Conservation (phyloP, 1,140 invertebrate genomes). For the Lasaia peninsularis region DNA sequence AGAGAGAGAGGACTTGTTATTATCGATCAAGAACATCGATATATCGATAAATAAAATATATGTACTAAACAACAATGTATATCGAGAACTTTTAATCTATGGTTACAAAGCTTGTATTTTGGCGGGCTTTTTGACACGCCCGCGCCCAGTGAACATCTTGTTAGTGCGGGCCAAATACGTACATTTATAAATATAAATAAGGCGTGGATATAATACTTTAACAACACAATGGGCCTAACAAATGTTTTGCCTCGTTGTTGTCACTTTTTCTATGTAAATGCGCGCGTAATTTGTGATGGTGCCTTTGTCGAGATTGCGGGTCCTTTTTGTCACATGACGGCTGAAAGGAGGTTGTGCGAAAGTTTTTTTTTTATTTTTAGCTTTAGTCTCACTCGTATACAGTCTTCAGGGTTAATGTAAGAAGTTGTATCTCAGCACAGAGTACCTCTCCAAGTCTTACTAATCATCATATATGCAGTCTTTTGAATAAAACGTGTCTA, state of each 20-base stretch:
- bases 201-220: conserved; percentile 44
- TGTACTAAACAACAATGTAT: no score
- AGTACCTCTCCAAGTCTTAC: no score
- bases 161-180: conserved; percentile 56
- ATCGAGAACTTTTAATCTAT: neutral
- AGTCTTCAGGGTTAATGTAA: neutral
- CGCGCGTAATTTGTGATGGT: conserved; percentile 48
- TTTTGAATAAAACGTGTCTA: no score
- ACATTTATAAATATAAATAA: conserved; percentile 57
- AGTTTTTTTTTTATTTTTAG: conserved; percentile 19
- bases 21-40: no score
- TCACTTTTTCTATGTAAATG: conserved; percentile 62
- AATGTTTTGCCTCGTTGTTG: conserved; percentile 49
- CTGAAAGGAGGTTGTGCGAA: conserved; percentile 30
- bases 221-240: conserved; percentile 55
- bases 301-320: conserved; percentile 27
- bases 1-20: no score
- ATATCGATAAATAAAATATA: no score
- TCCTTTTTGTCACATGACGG: conserved; percentile 27
- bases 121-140: conserved; percentile 43
- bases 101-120: conserved; percentile 23
- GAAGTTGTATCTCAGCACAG: neutral
- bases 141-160: conserved; percentile 48
- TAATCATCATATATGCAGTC: no score
- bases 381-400: conserved; percentile 17